These are phyloP conservation scores for Arge pagana DNA, from an alignment of 2,888 invertebrate genomes.

Conservation along the genomic window DNA sequence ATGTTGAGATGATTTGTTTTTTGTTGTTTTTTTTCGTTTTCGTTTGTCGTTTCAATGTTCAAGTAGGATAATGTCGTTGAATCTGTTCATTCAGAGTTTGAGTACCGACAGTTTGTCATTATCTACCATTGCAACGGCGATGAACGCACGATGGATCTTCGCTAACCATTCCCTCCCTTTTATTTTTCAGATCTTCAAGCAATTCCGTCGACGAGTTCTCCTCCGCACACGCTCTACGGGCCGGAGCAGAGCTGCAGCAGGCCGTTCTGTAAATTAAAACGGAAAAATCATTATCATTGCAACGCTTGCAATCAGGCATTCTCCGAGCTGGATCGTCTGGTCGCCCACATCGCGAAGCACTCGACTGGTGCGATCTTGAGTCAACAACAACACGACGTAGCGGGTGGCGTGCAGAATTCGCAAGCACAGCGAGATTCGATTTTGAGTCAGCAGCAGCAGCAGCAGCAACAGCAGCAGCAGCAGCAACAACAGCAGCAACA, in stretches of 20 bases:
- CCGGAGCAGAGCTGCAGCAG: conserved; percentile 72
- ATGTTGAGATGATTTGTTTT: not conserved
- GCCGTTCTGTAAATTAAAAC: conserved; percentile 80
- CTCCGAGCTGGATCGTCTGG: conserved; percentile 71
- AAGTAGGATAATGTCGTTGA: too few species aligned
- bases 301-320: conserved; percentile 80
- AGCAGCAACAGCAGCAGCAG: conserved; percentile 22
- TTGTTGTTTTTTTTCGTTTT: not conserved
- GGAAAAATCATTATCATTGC: conserved; percentile 79
- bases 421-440: conserved; percentile 33
- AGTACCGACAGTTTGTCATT: too few species aligned
- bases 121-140: too few species aligned
- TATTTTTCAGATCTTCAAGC: conserved; percentile 40
- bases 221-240: conserved; percentile 64
- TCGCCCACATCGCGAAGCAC: conserved; percentile 74
- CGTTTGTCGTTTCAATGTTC: too few species aligned
- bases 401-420: conserved; percentile 48
- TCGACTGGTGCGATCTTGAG: conserved; percentile 64
- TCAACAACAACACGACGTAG: conserved; percentile 54
- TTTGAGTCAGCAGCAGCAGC: conserved; percentile 37
- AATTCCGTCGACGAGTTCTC: conserved; percentile 37
- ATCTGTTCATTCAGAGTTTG: too few species aligned
- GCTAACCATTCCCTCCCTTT: conserved; percentile 3
- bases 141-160: conserved; percentile 1
- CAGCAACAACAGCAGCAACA: not conserved